Evolutionary conservation across 2,888 invertebrate species (phyloP), one percentile per base, ranked within the genome.

Genomic region (Cataglyphis cursor): DNA sequence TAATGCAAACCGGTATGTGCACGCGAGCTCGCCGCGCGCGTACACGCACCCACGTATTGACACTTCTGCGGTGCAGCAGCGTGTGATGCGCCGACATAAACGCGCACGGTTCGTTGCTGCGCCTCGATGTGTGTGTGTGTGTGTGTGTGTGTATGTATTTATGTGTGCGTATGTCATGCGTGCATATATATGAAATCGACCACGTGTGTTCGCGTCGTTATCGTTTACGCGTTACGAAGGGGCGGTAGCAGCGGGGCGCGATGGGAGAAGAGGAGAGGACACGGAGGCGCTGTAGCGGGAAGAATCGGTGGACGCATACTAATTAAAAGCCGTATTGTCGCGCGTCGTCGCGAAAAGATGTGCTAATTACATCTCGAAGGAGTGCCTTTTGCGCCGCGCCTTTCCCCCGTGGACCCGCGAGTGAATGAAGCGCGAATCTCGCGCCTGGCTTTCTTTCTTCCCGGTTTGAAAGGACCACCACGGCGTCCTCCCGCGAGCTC

Each of bases 281-380:
- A 38, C 28, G 61, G 38, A 6, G 28, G 84, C 75, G 73, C 62
- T 62, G 57, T 72, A 76, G 81, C 18, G 65, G 48, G 72, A 85
- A 85, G 73, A 84, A 86, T 75, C 83, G 82, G 74, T 81, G 82
- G 85, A 87, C 83, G 82, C 91, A 93, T 93, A 93, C 93, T 94
- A 94, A 94, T 94, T 94, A 93, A 92, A 90, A 86, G 82, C 81
- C 83, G 83, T 85, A 94, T 94, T 94, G 93, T 94, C 66, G 88
- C 88, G 83, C 38, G 81, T 78, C 88, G 91, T 89, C 90, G 90
- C 92, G 92, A 84, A 81, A 93, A 94, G 93, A 94, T 92, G 92
- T 93, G 93, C 94, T 94, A 94, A 94, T 94, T 94, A 94, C 93
- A 92, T 93, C 93, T 93, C 92, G 92, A 94, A 93, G 93, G 91